phyloP scores from a whole-genome alignment of 2,113 vertebrate species.

The Elephas maximus region DNA sequence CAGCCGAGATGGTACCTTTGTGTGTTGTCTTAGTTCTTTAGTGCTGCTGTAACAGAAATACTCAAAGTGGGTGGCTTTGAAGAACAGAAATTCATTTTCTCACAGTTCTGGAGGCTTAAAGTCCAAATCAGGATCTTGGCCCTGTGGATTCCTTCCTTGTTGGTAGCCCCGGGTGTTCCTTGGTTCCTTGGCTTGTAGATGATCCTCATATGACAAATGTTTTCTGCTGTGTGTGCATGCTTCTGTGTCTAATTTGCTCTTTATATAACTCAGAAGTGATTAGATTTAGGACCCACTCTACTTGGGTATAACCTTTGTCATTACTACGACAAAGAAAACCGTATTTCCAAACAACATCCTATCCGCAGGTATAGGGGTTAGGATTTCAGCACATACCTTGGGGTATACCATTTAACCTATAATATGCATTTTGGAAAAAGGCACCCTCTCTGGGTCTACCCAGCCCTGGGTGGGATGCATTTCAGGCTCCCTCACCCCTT shows the following conservation, averaged over 20 bases:
- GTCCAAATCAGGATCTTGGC: neutral
- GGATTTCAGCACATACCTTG: neutral
- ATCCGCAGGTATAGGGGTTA: neutral
- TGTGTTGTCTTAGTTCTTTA: neutral
- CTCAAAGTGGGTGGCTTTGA: neutral
- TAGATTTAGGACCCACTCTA: neutral
- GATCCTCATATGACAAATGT: neutral
- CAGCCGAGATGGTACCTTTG: neutral
- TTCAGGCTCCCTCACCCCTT: neutral
- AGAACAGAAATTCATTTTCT: neutral
- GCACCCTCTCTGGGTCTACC: rapidly evolving
- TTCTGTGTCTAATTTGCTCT: neutral
- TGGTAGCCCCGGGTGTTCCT: neutral
- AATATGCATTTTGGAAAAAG: neutral
- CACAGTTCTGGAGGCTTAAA: neutral
- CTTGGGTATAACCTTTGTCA: neutral
- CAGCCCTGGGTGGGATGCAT: neutral
- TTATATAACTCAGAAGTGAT: neutral
- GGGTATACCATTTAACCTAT: neutral
- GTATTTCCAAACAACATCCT: neutral
- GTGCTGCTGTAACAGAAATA: neutral
- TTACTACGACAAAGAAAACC: neutral
- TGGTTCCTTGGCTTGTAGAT: neutral
- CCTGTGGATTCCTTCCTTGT: neutral
- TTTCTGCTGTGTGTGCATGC: neutral